Evolutionary conservation across 2,797 vertebrate species (phyloP), one percentile per base, ranked within the genome.

Genomic region (Alauda arvensis): DNA sequence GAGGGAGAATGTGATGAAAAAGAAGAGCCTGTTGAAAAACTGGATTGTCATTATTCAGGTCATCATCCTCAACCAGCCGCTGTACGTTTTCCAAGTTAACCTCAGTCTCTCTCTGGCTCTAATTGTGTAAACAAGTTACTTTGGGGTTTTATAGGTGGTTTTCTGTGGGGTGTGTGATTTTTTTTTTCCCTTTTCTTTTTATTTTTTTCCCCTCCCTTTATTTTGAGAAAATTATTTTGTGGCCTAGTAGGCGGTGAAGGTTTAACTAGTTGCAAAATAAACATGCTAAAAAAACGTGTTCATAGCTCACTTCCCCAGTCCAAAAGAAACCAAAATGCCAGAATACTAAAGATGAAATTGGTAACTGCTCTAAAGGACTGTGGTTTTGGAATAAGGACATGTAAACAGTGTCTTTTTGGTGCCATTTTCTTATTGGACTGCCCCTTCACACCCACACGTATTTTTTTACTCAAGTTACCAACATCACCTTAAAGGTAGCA

Each of bases 31-130:
- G 87, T 97, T 90, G 99, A 99, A 96, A 99, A 98, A 98, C 98
- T 99, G 98, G 99, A 99, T 97, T 99, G 98, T 98, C 98, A 99
- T 97, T 99, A 98, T 98, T 99, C 99, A 98, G 98, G 98, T 98
- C 98, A 98, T 97, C 99, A 99, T 96, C 99, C 99, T 96, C 98
- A 98, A 97, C 99, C 99, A 97, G 98, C 98, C 96, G 98, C 99
- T 97, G 99, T 99, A 97, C 96, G 99, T 98, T 81, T 57, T 29
- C 52, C 31, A 49, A 81, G 62, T 75, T 88, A 76, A 75, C 76
- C 8, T 53, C 49, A n/a, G 20, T 85, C 56, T 87, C 37, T 74
- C 2, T 3, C 40, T 87, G 63, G 10, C 39, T 89, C 42, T 83
- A 43, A 70, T 56, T 68, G 42, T 70, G 39, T 65, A 48, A 67